Evolutionary conservation across 2,113 vertebrate species (phyloP), one percentile per base, ranked within the genome.

Genomic region (Lycocorax pyrrhopterus): DNA sequence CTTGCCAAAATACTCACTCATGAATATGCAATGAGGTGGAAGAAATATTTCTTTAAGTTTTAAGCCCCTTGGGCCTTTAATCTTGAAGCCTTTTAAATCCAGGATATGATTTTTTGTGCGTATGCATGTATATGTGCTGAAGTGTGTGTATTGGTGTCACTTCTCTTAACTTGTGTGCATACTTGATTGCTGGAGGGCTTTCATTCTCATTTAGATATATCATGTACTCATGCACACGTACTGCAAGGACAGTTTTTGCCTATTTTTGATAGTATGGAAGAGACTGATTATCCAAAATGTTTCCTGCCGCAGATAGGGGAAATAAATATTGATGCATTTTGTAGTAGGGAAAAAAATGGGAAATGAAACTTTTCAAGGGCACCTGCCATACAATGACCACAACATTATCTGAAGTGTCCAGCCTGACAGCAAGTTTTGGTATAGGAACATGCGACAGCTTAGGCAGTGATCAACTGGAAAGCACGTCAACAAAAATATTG

Each of bases 21-120:
- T 98, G 97, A 81, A 98, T 98, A 83, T 98, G 84, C 93, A 93
- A 95, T 93, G 92, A 95, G 64, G 97, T 84, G 97, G 96, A 62
- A 97, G 94, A 74, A 98, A 98, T 52, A 99, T 83, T 69, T 98
- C 98, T 94, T 99, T 98, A 62, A 98, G 97, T 80, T 94, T 97
- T 37, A 97, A 97, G 86, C 96, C 95, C 93, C 82, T 86, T 95
- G 87, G 93, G 94, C 92, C 82, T 96, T 88, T 86, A 96, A 95
- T 99, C 98, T 97, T 98, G 98, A 39, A 98, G 98, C 69, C 96
- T 98, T 97, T 98, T 99, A 94, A 99, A 98, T 33, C 98, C 97
- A 91, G 97, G 97, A 96, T 98, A 98, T 64, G 98, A 98, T 88
- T 88, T 96, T 95, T 89, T 96, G 92, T 95, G 95, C 4, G 6